Base-by-base conservation (phyloP, 2,797 vertebrate genomes). In the Eulemur coronatus region DNA sequence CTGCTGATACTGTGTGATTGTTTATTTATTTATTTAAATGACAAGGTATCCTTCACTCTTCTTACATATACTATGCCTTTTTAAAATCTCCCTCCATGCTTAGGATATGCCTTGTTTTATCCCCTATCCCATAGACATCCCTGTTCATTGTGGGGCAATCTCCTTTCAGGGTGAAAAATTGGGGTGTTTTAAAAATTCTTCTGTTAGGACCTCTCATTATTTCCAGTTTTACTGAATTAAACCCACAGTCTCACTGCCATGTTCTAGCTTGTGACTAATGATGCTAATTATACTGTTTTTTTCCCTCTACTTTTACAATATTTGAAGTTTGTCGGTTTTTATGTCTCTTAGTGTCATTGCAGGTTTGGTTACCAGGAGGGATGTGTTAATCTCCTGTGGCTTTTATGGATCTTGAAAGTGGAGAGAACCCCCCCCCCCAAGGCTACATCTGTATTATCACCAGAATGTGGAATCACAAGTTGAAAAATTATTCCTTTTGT, bases 141-240 rank as follows among this genome's bases (percentile, higher is more conserved):
- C 20, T 30, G 59, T 1, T 57, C 1, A 48, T 1, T 41, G 8
- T 26, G 22, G 2, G 24, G 0, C 24, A 43, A 0, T 72, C 3
- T 80, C 13, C 2, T 87, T 69, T 55, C 52, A 1, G 28, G 18
- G 13, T 82, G 12, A 89, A 70, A 43, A n/a, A 5, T 57, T 14
- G 55, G 2, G 0, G 11, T 65, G 18, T 57, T 78, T 73, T 43
- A 8, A 33, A 80, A 73, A 24, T 57, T 69, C 41, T 65, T 33
- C 11, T 86, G 24, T 5, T 61, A 76, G 20, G n/a, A n/a, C 5
- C 18, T 48, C 30, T 72, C 41, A 59, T 8, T 50, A 46, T 78
- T 57, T 52, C 1, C 33, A 30, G 0, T 14, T 59, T 86, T 84
- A 48, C 33, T 38, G 12, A 69, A 5, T 8, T 55, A 22, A 0